Evolutionary conservation across 2,888 invertebrate genomes (phyloP).

Genomic region (Perizoma flavofasciatum): DNA sequence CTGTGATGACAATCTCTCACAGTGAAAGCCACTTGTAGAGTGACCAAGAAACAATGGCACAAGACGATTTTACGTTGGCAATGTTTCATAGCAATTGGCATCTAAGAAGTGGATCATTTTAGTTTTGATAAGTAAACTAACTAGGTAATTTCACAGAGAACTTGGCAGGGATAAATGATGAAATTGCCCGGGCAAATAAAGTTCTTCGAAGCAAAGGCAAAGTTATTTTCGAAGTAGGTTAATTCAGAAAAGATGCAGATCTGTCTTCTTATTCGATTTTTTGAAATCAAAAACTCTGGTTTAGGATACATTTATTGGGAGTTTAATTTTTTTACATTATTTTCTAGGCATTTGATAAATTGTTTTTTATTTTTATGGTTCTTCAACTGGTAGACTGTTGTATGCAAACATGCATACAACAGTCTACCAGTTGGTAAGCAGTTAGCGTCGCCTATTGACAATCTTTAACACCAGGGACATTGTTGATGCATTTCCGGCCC

Average conservation of each 20-base stretch:
- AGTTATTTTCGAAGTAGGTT: constrained; percentile 37
- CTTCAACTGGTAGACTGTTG: too few relatives aligned
- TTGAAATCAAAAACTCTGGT: constrained; percentile 16
- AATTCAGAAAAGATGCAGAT: constrained; percentile 39
- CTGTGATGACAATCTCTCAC: too few relatives aligned
- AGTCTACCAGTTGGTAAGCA: too few relatives aligned
- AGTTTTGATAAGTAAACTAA: constrained; percentile 31
- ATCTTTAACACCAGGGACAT: too few relatives aligned
- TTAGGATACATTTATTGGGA: constrained; percentile 20
- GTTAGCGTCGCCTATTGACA: too few relatives aligned
- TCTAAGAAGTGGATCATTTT: constrained; percentile 16
- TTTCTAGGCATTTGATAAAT: constrained; percentile 11
- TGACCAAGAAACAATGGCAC: too few relatives aligned
- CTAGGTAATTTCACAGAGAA: constrained; percentile 32
- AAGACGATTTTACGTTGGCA: not conserved
- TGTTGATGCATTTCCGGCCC: too few relatives aligned
- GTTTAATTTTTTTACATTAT: constrained; percentile 11
- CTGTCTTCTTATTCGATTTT: constrained; percentile 31
- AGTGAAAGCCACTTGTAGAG: too few relatives aligned
- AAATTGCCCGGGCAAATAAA: constrained; percentile 36
- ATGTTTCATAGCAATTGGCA: not conserved
- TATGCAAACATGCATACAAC: too few relatives aligned
- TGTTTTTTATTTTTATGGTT: not conserved
- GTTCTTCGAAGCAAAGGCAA: constrained; percentile 30
- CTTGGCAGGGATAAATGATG: constrained; percentile 39